Evolutionary conservation across 1,140 invertebrate genomes (phyloP).

Genomic region (Drosophila lacteicornis): DNA sequence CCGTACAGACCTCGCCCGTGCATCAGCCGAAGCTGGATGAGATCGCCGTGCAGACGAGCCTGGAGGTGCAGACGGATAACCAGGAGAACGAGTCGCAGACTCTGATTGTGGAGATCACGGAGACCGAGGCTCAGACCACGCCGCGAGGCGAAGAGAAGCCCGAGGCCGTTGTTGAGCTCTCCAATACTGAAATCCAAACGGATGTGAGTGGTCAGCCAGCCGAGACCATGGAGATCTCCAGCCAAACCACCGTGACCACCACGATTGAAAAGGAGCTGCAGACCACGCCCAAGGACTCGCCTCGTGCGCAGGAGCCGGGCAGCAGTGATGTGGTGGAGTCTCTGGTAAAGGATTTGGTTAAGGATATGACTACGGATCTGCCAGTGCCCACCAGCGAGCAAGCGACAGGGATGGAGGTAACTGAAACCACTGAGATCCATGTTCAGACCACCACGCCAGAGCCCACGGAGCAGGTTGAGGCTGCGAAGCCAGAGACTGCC

Average conservation of each 20-base stretch:
- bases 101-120: constrained; percentile 63
- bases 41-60: constrained; percentile 84
- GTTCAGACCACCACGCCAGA: constrained; percentile 85
- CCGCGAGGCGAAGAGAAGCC: constrained; percentile 48
- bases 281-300: constrained; percentile 85
- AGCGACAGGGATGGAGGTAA: constrained; percentile 60
- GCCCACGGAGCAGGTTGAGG: constrained; percentile 41
- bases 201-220: constrained; percentile 69
- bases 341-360: constrained; percentile 83
- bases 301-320: constrained; percentile 52
- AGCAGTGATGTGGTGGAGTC: constrained; percentile 64
- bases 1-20: constrained; percentile 88
- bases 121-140: constrained; percentile 80
- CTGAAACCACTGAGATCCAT: constrained; percentile 83
- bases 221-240: constrained; percentile 86
- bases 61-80: constrained; percentile 77
- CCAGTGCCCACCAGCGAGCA: constrained; percentile 74
- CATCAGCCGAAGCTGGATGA: constrained; percentile 83
- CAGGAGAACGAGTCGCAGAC: constrained; percentile 82
- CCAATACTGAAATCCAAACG: constrained; percentile 76
- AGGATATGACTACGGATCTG: constrained; percentile 77
- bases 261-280: constrained; percentile 86
- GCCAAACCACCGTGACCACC: constrained; percentile 87
- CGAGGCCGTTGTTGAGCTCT: constrained; percentile 30
- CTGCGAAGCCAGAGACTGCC: constrained; percentile 37